phyloP scores from a whole-genome alignment of 2,113 vertebrate genomes.

The Megalops atlanticus region DNA sequence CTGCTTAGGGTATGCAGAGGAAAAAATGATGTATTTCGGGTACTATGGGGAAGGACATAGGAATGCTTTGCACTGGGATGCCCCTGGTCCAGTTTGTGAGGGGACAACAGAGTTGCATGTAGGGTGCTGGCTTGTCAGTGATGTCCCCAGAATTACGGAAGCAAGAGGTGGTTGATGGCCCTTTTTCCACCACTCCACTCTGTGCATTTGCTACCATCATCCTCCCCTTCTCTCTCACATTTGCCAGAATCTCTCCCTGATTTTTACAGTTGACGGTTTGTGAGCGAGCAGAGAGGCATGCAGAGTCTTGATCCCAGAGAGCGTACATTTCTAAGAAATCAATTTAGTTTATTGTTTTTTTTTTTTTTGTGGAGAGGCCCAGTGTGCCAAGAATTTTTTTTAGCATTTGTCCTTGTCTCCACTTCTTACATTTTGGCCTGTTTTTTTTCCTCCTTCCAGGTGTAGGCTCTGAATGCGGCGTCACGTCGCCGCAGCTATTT shows the following conservation, averaged over 20 bases:
- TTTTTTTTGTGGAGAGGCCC: slow-evolving; percentile 15
- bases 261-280: slow-evolving; percentile 45
- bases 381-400: neutral
- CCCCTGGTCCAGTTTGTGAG: no score
- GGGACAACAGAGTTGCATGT: neutral
- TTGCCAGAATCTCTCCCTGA: slow-evolving; percentile 50
- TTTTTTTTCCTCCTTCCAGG: no score
- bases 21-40: no score
- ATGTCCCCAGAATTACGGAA: no score
- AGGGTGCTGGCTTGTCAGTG: no score
- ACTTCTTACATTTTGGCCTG: neutral
- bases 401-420: neutral
- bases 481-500: no score
- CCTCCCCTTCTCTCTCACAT: slow-evolving; percentile 26
- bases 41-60: no score
- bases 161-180: no score
- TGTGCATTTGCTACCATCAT: slow-evolving; percentile 43
- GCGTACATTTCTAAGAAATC: slow-evolving; percentile 58
- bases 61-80: no score
- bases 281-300: slow-evolving; percentile 51
- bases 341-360: slow-evolving; percentile 63
- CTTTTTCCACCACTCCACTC: slow-evolving; percentile 25
- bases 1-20: neutral
- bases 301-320: slow-evolving; percentile 52
- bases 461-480: no score